Evolutionary conservation across 2,797 vertebrate genomes (phyloP), one percentile per base, ranked within the genome.

Genomic region (Lerista edwardsae): DNA sequence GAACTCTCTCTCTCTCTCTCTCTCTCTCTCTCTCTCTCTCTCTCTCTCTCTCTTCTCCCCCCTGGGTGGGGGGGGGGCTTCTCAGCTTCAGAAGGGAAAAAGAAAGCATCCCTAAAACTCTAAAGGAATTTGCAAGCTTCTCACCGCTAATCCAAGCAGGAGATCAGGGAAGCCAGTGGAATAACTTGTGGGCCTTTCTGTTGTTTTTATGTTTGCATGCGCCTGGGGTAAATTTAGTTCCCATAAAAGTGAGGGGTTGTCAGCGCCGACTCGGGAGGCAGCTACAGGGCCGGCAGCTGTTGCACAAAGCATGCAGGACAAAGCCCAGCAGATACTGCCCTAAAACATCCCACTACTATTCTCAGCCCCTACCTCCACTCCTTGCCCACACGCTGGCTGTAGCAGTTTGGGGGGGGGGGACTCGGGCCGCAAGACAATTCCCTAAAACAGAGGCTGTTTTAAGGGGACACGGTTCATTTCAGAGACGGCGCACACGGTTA

Each of bases 151-250:
- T 91, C 93, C 87, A 90, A 90, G 88, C 91, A 84, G 90, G 14
- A 1, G 91, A 89, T 88, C 89, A 91, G 85, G 92, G 86, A 78
- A 91, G 92, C 92, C 91, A 86, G 91, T 91, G 92, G 90, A 21
- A 71, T 79, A 0, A 0, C 89, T 91, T 87, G 83, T 90, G 12
- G 25, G 47, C 21, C 34, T 39, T 65, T 61, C 59, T 80, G 88
- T 91, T 91, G 87, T 91, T 93, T 87, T 79, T 25, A 61, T 94
- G 94, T 55, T 92, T 93, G 88, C 86, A 76, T 93, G 91, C 93
- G 92, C 93, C 51, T 88, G 91, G 92, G 90, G 92, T 94, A 94
- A 94, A 93, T 94, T 94, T 94, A 94, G 94, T 94, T 94, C 92
- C 92, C 92, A 93, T 94, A 94, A 94, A 94, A 94, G 90, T 93